A percentile compares a stretch with the other conserved stretches of the same genome.
These are phyloP conservation scores for Arothron firmamentum DNA, from an alignment of 2,113 vertebrate genomes.

Conservation along the genomic window DNA sequence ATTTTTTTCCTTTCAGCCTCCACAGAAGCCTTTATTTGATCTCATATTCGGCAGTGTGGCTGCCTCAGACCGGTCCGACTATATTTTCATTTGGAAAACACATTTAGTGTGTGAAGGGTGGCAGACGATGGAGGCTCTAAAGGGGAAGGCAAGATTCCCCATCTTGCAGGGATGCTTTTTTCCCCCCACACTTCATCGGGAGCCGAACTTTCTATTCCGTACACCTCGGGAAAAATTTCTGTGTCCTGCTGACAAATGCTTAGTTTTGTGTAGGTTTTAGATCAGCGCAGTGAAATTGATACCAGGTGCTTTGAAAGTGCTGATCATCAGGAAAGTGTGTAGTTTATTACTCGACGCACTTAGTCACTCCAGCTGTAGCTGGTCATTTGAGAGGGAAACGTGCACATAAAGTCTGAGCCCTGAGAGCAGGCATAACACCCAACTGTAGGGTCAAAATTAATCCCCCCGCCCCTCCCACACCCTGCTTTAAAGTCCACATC, in stretches of 20 bases:
- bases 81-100: conserved; percentile 85
- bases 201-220: conserved; percentile 59
- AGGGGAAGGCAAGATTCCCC: conserved; percentile 57
- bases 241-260: conserved; percentile 9
- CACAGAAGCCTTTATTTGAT: conserved; percentile 81
- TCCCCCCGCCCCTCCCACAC: conserved; percentile 11
- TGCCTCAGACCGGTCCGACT: conserved; percentile 74
- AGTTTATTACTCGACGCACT: conserved; percentile 64
- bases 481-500: conserved; percentile 26
- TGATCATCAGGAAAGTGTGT: conserved; percentile 57
- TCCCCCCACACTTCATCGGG: conserved; percentile 46
- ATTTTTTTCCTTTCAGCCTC: conserved; percentile 76
- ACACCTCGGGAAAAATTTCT: conserved; percentile 16
- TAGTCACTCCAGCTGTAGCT: conserved; percentile 65
- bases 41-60: conserved; percentile 78
- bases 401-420: conserved; percentile 62
- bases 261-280: conserved; percentile 27
- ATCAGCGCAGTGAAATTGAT: conserved; percentile 40
- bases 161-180: conserved; percentile 59
- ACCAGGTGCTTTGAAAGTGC: conserved; percentile 57
- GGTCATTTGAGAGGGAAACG: conserved; percentile 64
- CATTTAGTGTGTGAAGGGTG: conserved; percentile 76
- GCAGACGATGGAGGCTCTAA: conserved; percentile 58
- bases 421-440: conserved; percentile 45
- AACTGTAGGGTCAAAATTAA: conserved; percentile 41